Percentiles rank a stretch among this genome's conserved stretches.
Evolutionary conservation across 2,797 vertebrate species (phyloP).

Genomic region (Sebastes minor): DNA sequence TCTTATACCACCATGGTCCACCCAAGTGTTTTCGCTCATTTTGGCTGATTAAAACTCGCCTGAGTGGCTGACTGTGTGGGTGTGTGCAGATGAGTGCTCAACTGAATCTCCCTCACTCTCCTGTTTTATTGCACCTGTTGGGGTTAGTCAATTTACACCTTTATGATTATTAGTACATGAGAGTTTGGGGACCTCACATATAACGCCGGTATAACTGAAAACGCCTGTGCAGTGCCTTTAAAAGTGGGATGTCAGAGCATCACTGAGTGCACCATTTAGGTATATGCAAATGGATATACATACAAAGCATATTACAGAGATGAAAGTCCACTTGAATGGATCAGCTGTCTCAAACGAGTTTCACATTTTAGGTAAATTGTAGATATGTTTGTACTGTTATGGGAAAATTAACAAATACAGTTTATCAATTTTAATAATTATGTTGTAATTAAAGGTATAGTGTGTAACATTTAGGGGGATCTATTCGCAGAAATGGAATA

Average conservation of each 20-base stretch:
- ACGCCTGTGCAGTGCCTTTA: not conserved
- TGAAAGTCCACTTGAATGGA: conserved; percentile 3
- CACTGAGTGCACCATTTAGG: not conserved
- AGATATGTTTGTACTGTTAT: not conserved
- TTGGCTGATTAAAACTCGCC: conserved; percentile 63
- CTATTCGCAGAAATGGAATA: not conserved
- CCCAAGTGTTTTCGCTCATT: conserved; percentile 64
- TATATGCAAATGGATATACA: not conserved
- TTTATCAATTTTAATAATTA: not conserved
- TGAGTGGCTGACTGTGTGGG: conserved; percentile 62
- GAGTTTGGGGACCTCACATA: conserved; percentile 41
- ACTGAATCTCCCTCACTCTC: conserved; percentile 58
- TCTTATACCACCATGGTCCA: conserved; percentile 28
- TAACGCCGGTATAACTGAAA: conserved; percentile 22
- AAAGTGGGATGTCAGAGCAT: not conserved
- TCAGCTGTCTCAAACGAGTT: not conserved
- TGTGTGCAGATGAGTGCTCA: conserved; percentile 48
- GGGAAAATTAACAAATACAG: not conserved
- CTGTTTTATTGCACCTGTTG: conserved; percentile 64
- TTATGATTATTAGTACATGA: conserved; percentile 64
- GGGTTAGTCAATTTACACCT: conserved; percentile 67
- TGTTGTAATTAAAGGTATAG: not conserved
- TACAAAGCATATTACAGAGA: not conserved
- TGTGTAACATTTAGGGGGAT: not conserved
- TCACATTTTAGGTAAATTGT: not conserved